phyloP scores from a whole-genome alignment of 2,888 invertebrate genomes.

The Melikaiella ostensackeni region DNA sequence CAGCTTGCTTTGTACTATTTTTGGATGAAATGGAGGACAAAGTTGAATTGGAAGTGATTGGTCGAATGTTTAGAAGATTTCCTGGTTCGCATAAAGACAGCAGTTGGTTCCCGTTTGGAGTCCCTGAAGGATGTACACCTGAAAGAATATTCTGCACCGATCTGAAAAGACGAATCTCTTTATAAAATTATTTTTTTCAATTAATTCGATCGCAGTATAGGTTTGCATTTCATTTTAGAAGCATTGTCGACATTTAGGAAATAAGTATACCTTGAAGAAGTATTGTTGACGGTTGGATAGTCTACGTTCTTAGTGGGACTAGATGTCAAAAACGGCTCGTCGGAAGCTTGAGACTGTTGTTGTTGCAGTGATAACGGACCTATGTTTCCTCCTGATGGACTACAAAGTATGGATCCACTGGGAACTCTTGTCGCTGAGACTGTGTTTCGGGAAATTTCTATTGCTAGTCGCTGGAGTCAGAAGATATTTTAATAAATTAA shows the following conservation, averaged over 20 bases:
- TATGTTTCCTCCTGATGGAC: constrained; percentile 56
- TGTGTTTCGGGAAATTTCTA: constrained; percentile 85
- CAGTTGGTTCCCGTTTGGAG: constrained; percentile 58
- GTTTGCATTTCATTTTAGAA: no score
- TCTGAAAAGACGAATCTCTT: constrained; percentile 46
- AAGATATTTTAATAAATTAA: constrained; percentile 22
- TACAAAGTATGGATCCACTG: constrained; percentile 56
- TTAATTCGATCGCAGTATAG: no score
- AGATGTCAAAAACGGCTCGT: constrained; percentile 58
- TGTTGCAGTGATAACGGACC: constrained; percentile 55
- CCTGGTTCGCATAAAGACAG: constrained; percentile 64
- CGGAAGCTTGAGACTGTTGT: constrained; percentile 55
- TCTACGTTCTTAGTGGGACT: constrained; percentile 62
- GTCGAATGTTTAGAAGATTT: constrained; percentile 61
- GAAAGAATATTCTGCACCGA: constrained; percentile 58
- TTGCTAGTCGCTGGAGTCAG: constrained; percentile 80
- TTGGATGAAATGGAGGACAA: constrained; percentile 67
- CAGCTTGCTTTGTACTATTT: constrained; percentile 59
- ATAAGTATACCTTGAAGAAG: constrained; percentile 60
- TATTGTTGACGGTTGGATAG: constrained; percentile 54
- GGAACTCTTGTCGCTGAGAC: constrained; percentile 78
- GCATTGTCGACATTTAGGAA: no score
- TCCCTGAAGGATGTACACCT: constrained; percentile 45
- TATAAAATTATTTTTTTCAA: background rate
- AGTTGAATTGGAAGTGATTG: constrained; percentile 63